Evolutionary conservation across 2,113 vertebrate species (phyloP).

Genomic region (Dipodomys merriami): DNA sequence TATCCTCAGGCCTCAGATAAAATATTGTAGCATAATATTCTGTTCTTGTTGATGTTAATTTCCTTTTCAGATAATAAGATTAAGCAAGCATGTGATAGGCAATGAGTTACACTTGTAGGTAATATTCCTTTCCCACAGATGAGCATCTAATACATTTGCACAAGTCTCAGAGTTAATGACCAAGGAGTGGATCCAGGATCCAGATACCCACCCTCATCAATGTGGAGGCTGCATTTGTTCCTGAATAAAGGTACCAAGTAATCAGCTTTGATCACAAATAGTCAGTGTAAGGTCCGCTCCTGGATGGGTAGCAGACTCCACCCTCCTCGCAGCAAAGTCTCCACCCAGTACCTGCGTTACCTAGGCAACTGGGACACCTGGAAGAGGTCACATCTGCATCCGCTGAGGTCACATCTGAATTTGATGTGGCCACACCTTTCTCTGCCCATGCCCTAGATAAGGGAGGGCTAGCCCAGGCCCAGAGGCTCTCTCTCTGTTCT

Average conservation of each 20-base stretch:
- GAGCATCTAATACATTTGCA: constrained; percentile 14
- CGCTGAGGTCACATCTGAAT: no score
- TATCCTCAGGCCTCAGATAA: not conserved
- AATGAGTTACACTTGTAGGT: not conserved
- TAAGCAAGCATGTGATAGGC: not conserved
- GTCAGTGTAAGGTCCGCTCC: no score
- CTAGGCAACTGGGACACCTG: no score
- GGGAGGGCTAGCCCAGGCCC: no score
- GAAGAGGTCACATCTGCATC: no score
- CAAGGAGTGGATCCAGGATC: not conserved
- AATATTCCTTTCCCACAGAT: not conserved
- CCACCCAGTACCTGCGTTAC: no score
- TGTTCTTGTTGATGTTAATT: not conserved
- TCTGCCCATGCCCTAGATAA: no score
- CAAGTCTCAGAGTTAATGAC: not conserved
- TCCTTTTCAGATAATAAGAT: not conserved
- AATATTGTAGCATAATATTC: not conserved
- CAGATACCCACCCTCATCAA: not conserved
- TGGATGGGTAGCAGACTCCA: no score
- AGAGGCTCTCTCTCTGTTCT: no score
- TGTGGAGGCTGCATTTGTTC: not conserved
- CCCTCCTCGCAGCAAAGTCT: no score
- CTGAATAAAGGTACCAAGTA: not conserved
- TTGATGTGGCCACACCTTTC: no score
- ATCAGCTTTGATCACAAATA: constrained; percentile 22